These are phyloP conservation scores for Azemiops feae DNA, from an alignment of 2,113 vertebrate genomes.

Conservation along the genomic window DNA sequence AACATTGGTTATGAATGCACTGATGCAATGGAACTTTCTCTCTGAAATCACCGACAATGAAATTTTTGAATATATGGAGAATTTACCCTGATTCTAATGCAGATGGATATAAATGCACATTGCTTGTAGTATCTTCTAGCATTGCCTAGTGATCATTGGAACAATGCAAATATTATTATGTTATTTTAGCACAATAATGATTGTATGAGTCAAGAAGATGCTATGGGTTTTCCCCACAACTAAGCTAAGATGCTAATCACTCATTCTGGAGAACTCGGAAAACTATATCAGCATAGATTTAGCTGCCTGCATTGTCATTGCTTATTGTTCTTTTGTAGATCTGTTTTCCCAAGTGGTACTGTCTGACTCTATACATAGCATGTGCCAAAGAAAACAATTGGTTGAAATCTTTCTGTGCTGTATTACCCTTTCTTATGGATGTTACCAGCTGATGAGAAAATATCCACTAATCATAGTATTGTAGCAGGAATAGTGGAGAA, in stretches of 20 bases:
- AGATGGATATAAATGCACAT: neutral
- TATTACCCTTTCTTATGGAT: neutral
- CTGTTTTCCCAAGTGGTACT: neutral
- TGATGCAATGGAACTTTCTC: neutral
- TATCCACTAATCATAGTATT: neutral
- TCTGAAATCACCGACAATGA: neutral
- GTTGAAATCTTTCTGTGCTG: neutral
- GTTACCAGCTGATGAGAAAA: neutral
- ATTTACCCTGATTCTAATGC: neutral
- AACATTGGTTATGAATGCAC: neutral
- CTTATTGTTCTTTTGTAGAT: neutral
- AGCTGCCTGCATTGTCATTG: neutral
- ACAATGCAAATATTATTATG: neutral
- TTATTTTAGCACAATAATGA: neutral
- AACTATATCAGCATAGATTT: neutral
- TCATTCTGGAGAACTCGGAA: neutral
- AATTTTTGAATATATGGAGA: neutral
- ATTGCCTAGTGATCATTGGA: neutral
- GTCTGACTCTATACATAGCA: neutral
- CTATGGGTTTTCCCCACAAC: neutral
- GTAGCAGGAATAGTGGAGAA: neutral
- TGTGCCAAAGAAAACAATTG: neutral
- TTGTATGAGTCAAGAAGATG: neutral
- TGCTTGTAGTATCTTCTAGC: neutral
- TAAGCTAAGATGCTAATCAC: neutral